Conservation (phyloP, 1,140 invertebrate species). For the Sycophaga agraensis region DNA sequence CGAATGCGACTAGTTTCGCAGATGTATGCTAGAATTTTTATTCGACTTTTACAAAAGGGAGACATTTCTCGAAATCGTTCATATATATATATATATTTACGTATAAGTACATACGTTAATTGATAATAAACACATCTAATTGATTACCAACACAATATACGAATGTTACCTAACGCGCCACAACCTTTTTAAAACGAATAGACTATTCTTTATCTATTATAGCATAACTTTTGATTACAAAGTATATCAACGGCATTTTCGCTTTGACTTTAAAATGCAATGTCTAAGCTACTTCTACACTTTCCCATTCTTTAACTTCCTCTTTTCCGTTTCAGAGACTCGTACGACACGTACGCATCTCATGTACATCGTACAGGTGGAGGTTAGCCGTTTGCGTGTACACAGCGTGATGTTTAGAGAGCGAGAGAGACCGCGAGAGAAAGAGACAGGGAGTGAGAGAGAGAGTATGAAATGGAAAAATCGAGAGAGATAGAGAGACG, state of each 20-base stretch:
- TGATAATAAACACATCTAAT: conserved; percentile 19
- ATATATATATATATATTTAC: no score
- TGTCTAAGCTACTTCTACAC: no score
- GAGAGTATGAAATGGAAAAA: neutral
- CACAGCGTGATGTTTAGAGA: no score
- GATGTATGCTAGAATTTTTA: neutral
- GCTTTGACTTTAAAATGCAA: no score
- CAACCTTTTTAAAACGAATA: conserved; percentile 8
- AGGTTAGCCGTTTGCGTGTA: conserved; percentile 10
- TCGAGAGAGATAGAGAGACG: neutral
- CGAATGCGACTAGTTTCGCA: no score
- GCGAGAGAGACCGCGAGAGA: neutral
- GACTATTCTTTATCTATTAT: neutral
- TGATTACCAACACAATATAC: conserved; percentile 14
- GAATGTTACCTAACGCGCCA: conserved; percentile 14
- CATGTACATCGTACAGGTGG: neutral
- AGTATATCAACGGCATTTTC: no score
- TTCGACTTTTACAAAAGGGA: no score
- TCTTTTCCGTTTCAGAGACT: neutral
- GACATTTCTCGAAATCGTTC: no score
- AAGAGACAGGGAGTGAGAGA: conserved; percentile 2
- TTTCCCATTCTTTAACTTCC: conserved; percentile 5
- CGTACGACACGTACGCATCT: neutral
- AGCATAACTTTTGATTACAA: neutral
- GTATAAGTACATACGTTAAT: no score